Evolutionary conservation across 2,888 invertebrate genomes (phyloP).

Genomic region (Crocallis elinguaria): DNA sequence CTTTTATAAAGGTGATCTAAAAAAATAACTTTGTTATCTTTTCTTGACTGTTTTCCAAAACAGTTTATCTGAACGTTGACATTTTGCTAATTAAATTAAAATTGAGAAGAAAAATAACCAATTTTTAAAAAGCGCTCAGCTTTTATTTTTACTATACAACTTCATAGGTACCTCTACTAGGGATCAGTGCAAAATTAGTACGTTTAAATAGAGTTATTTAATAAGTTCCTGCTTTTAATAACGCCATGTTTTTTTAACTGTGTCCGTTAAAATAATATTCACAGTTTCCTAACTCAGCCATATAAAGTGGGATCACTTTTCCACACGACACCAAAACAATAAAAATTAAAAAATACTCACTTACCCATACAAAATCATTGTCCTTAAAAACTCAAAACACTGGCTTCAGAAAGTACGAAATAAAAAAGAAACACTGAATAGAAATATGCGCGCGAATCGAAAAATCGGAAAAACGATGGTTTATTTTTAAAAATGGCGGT

Average conservation of each 20-base stretch:
- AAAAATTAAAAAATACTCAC: conserved; percentile 58
- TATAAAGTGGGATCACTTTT: conserved; percentile 25
- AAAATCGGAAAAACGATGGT: conserved; percentile 19
- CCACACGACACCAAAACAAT: conserved; percentile 46
- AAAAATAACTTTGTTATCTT: conserved; percentile 16
- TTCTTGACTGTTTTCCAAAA: conserved; percentile 33
- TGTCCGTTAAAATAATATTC: not conserved
- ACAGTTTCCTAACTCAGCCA: conserved; percentile 25
- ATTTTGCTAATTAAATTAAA: not conserved
- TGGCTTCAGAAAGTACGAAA: conserved; percentile 42
- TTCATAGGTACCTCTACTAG: too few species aligned
- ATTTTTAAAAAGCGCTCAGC: too few species aligned
- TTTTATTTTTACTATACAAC: too few species aligned
- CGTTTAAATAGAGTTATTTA: too few species aligned
- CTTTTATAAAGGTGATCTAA: conserved; percentile 20
- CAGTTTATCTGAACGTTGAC: conserved; percentile 22
- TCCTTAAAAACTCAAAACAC: conserved; percentile 49
- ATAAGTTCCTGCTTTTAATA: not conserved
- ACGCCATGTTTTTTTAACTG: not conserved
- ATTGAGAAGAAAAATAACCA: not conserved
- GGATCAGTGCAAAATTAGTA: too few species aligned
- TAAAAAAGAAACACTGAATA: conserved; percentile 23
- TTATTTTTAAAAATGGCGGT: conserved; percentile 36
- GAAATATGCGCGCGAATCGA: conserved; percentile 23
- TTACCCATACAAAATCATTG: conserved; percentile 76